These are phyloP conservation scores for Zosterops borbonicus DNA, from an alignment of 2,113 vertebrate species.

Conservation along the genomic window DNA sequence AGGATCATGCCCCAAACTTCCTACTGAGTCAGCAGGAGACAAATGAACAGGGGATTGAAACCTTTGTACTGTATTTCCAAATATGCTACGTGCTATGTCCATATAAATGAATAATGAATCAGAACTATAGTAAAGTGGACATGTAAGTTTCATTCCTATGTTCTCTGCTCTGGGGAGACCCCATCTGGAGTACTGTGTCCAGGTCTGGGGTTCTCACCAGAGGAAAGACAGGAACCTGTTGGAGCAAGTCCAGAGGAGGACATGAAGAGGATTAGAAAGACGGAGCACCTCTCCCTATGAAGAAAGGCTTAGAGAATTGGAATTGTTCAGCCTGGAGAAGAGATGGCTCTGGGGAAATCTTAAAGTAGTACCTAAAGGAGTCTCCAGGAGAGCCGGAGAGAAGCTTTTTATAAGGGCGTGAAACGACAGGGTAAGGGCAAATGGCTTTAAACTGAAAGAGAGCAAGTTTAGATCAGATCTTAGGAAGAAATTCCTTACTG, in stretches of 20 bases:
- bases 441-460: neutral
- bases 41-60: neutral
- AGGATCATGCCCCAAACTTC: neutral
- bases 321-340: neutral
- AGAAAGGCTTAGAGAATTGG: neutral
- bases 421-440: neutral
- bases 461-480: neutral
- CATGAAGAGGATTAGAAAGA: neutral
- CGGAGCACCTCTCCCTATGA: neutral
- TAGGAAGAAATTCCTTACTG: neutral
- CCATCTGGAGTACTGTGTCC: neutral
- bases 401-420: neutral
- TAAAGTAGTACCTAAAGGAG: neutral
- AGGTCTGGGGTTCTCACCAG: neutral
- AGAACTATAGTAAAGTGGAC: neutral
- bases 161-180: neutral
- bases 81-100: neutral
- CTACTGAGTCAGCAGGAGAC: neutral
- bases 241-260: neutral
- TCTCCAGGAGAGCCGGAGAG: neutral
- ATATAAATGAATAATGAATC: neutral
- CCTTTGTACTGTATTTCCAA: neutral
- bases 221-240: neutral
- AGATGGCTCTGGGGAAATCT: neutral
- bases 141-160: neutral